phyloP scores from a whole-genome alignment of 2,888 invertebrate species.

The Drosophila nr. perissopoda region DNA sequence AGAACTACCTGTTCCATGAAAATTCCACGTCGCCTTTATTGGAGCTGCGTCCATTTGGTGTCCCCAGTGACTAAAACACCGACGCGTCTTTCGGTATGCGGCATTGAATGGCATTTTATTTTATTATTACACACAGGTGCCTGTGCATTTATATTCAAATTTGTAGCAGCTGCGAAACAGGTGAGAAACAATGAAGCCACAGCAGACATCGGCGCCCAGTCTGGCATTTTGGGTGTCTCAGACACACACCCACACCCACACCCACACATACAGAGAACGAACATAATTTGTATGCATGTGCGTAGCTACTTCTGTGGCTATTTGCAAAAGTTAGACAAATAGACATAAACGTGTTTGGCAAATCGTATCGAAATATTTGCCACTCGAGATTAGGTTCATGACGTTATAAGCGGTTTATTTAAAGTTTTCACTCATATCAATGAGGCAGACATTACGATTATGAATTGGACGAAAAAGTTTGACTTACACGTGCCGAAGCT shows the following conservation, averaged over 20 bases:
- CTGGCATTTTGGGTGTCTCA: conserved; percentile 43
- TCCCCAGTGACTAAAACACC: conserved; percentile 50
- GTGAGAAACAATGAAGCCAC: conserved; percentile 74
- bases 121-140: conserved; percentile 76
- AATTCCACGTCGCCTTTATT: conserved; percentile 32
- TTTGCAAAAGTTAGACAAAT: conserved; percentile 68
- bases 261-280: not conserved
- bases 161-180: conserved; percentile 79
- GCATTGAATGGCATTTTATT: conserved; percentile 75
- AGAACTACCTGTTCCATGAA: conserved; percentile 23
- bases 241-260: conserved; percentile 2
- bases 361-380: conserved; percentile 66
- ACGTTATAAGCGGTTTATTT: conserved; percentile 45
- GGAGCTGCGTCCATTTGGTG: conserved; percentile 5
- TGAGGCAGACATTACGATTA: conserved; percentile 63
- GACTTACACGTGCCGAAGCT: conserved; percentile 39
- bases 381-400: conserved; percentile 57
- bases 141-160: conserved; percentile 74
- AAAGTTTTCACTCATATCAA: conserved; percentile 60
- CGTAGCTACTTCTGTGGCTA: conserved; percentile 35
- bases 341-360: conserved; percentile 46
- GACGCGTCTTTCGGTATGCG: conserved; percentile 51
- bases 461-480: conserved; percentile 41
- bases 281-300: conserved; percentile 19
- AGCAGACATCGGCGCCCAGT: conserved; percentile 31